phyloP scores from a whole-genome alignment of 2,113 vertebrate genomes.

The Pyxicephalus adspersus region DNA sequence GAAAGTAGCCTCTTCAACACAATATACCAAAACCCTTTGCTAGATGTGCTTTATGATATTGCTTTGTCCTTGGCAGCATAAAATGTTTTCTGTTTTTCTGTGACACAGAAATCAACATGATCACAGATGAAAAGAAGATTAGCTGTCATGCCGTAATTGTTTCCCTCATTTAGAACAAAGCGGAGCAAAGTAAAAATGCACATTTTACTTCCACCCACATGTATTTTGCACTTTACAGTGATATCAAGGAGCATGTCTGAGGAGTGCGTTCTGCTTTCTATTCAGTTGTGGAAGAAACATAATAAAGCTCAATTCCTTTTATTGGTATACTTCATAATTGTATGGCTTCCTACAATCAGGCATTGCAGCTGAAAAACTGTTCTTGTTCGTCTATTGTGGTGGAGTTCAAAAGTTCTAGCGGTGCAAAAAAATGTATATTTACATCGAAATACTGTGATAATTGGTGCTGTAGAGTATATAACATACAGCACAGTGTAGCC shows the following conservation, averaged over 20 bases:
- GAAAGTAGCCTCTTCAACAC: background rate
- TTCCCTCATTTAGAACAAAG: slow-evolving; percentile 52
- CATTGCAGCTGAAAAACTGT: no score
- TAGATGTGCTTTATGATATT: background rate
- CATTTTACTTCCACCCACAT: slow-evolving; percentile 27
- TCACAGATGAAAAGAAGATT: slow-evolving; percentile 36
- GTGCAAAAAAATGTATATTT: no score
- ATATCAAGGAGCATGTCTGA: slow-evolving; percentile 36
- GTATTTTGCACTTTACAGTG: slow-evolving; percentile 42
- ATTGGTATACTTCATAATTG: background rate
- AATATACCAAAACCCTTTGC: background rate
- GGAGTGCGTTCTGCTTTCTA: slow-evolving; percentile 26
- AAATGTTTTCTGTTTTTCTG: background rate
- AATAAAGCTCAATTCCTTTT: slow-evolving; percentile 35
- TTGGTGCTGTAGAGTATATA: no score
- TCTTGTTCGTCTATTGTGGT: no score
- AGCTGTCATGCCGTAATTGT: slow-evolving; percentile 45
- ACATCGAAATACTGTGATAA: no score
- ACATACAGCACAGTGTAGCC: no score
- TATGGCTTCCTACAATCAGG: no score
- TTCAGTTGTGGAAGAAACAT: slow-evolving; percentile 25
- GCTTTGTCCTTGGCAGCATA: slow-evolving; percentile 25
- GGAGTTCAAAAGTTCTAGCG: no score
- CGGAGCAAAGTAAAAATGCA: slow-evolving; percentile 32
- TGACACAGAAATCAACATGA: slow-evolving; percentile 1